Percentiles rank a stretch among this genome's conserved stretches.
These are phyloP conservation scores for Heliocidaris tuberculata DNA, from an alignment of 35 echinoderm and acorn worm species.

Conservation along the genomic window DNA sequence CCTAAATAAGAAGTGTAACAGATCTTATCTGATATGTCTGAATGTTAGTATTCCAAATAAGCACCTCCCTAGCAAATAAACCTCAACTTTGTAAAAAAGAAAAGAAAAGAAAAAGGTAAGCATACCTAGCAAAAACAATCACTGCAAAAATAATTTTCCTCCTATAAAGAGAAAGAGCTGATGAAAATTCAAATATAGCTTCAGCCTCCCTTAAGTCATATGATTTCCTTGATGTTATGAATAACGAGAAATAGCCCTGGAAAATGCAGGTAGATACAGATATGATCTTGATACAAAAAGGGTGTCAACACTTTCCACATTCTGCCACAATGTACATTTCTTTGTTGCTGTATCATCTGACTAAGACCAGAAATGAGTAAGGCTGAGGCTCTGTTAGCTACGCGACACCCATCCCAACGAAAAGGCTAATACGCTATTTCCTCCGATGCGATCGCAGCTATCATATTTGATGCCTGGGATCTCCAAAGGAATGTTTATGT, in stretches of 20 bases:
- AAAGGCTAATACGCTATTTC: conserved; percentile 22
- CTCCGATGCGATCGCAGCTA: not conserved
- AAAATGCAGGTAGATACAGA: not conserved
- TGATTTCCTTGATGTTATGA: not conserved
- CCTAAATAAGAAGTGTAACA: too few relatives aligned
- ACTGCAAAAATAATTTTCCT: too few relatives aligned
- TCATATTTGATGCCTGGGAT: not conserved
- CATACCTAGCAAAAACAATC: too few relatives aligned
- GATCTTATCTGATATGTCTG: too few relatives aligned
- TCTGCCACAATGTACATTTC: not conserved
- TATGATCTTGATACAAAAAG: not conserved
- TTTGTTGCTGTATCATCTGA: not conserved
- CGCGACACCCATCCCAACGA: conserved; percentile 32
- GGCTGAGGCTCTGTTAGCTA: not conserved
- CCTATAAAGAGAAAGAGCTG: too few relatives aligned
- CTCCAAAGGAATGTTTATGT: not conserved
- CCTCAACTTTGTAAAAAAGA: too few relatives aligned
- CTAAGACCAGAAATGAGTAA: conserved; percentile 39
- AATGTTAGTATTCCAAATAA: too few relatives aligned
- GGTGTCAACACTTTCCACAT: too few relatives aligned
- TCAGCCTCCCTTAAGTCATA: not conserved
- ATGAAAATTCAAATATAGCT: not conserved
- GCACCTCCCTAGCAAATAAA: too few relatives aligned
- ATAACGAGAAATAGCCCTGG: not conserved
- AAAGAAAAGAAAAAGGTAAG: too few relatives aligned